These are phyloP conservation scores for Xestobium rufovillosum DNA, from an alignment of 2,888 invertebrate genomes.

Conservation along the genomic window DNA sequence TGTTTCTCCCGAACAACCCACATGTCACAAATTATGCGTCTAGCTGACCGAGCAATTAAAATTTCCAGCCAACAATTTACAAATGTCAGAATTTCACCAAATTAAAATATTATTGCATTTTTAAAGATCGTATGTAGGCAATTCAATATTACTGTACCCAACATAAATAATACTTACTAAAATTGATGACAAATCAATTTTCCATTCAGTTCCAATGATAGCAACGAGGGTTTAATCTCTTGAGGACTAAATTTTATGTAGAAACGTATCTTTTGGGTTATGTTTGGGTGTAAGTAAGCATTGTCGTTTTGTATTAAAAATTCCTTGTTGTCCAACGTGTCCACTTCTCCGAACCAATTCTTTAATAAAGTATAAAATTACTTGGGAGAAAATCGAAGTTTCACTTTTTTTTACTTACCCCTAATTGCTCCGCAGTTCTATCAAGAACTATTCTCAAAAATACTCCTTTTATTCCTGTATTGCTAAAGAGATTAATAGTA, in stretches of 20 bases:
- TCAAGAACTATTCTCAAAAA: constrained; percentile 52
- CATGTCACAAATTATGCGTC: too few relatives aligned
- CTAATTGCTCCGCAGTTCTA: constrained; percentile 29
- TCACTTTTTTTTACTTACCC: constrained; percentile 37
- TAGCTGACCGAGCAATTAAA: too few relatives aligned
- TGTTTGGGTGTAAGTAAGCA: constrained; percentile 49
- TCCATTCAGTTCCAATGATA: constrained; percentile 17
- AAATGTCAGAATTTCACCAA: too few relatives aligned
- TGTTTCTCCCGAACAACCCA: too few relatives aligned
- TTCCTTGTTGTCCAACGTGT: constrained; percentile 51
- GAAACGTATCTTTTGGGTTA: constrained; percentile 49
- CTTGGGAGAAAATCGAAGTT: constrained; percentile 5
- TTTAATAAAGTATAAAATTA: constrained; percentile 21
- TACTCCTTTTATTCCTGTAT: constrained; percentile 51
- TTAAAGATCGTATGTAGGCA: too few relatives aligned
- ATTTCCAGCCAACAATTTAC: too few relatives aligned
- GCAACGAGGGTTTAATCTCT: constrained; percentile 41
- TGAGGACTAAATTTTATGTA: constrained; percentile 52
- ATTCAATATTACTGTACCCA: too few relatives aligned
- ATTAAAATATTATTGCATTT: too few relatives aligned
- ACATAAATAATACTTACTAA: too few relatives aligned
- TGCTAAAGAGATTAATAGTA: constrained; percentile 47
- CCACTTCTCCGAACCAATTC: constrained; percentile 51
- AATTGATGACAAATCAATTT: too few relatives aligned
- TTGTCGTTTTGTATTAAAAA: constrained; percentile 54